These are phyloP conservation scores for Heterohyrax brucei DNA, from an alignment of 2,797 vertebrate species.

Conservation along the genomic window DNA sequence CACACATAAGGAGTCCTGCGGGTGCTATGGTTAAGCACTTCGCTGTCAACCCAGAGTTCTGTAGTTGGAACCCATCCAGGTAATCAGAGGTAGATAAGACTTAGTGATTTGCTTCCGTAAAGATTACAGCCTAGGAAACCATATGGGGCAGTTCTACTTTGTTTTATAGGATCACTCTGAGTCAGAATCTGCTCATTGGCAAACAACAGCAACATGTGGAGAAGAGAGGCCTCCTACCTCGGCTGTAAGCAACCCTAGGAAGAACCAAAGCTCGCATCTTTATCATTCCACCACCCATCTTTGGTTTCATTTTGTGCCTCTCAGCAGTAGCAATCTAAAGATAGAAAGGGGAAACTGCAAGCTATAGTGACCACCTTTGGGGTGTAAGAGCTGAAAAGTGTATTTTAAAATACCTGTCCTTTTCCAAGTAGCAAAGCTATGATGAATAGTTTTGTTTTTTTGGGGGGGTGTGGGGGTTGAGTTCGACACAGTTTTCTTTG, in stretches of 20 bases:
- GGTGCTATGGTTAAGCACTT: background rate
- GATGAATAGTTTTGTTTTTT: background rate
- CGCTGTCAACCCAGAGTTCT: too few relatives aligned
- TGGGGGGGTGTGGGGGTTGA: background rate
- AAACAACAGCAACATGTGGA: background rate
- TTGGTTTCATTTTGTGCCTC: background rate
- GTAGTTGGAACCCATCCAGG: background rate
- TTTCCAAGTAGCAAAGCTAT: background rate
- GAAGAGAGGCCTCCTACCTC: background rate
- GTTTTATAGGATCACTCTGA: background rate
- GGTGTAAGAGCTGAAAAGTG: background rate
- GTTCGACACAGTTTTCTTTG: background rate
- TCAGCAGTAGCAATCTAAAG: accelerated
- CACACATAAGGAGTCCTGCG: background rate
- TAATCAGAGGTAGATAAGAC: background rate
- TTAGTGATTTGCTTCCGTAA: background rate
- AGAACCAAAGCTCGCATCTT: accelerated
- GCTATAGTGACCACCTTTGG: background rate
- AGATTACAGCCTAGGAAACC: too few relatives aligned
- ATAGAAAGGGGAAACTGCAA: too few relatives aligned
- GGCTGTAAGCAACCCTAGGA: accelerated
- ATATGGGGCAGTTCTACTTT: background rate
- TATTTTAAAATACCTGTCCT: background rate
- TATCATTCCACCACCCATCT: background rate
- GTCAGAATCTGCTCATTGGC: background rate